Evolutionary conservation across 2,113 vertebrate genomes (phyloP).

Genomic region (Climacteris rufus): DNA sequence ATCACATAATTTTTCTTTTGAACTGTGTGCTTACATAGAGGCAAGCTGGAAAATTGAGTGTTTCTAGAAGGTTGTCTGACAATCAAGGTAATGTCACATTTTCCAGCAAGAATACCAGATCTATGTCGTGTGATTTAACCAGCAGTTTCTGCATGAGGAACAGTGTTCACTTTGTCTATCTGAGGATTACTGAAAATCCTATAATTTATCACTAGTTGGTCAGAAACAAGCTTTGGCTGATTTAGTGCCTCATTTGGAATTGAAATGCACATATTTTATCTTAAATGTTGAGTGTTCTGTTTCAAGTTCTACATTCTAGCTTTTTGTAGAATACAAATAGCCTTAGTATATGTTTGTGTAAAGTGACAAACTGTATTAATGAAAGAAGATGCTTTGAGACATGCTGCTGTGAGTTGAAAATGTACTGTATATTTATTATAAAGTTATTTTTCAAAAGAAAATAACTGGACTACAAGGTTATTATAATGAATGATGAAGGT

Average conservation of each 20-base stretch:
- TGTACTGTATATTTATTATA: background rate
- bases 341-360: background rate
- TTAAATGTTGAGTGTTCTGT: slow-evolving; percentile 43
- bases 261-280: slow-evolving; percentile 44
- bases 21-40: slow-evolving; percentile 11
- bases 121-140: slow-evolving; percentile 33
- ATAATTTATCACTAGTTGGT: slow-evolving; percentile 60
- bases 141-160: slow-evolving; percentile 47
- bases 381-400: slow-evolving; percentile 21
- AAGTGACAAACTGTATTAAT: slow-evolving; percentile 12
- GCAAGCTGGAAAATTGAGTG: slow-evolving; percentile 38
- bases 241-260: slow-evolving; percentile 30
- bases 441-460: background rate
- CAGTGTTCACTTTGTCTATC: slow-evolving; percentile 66
- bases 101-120: slow-evolving; percentile 48
- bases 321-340: slow-evolving; percentile 16
- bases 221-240: slow-evolving; percentile 54
- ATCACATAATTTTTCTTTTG: slow-evolving; percentile 59
- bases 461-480: background rate
- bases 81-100: slow-evolving; percentile 50
- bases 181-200: slow-evolving; percentile 70
- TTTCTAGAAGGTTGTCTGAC: slow-evolving; percentile 28
- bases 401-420: background rate
- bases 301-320: slow-evolving; percentile 35
- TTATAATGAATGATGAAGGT: background rate